A percentile compares a stretch with the other conserved stretches of the same genome.
phyloP scores from a whole-genome alignment of 1,140 invertebrate species.

The Aphidius ervi region DNA sequence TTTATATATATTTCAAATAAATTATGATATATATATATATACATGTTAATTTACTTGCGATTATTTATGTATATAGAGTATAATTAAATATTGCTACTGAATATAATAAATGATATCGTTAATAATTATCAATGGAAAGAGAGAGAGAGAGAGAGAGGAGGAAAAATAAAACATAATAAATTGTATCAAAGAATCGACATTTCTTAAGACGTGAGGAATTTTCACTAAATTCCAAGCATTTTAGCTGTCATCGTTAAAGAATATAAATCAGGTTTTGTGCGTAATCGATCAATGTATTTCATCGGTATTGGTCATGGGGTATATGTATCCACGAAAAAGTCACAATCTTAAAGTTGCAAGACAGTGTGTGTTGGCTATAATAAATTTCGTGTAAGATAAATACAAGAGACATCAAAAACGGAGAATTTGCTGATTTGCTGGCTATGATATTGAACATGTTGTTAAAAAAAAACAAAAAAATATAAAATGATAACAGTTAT shows the following conservation, averaged over 20 bases:
- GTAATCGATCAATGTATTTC: slow-evolving; percentile 35
- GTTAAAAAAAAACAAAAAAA: neutral
- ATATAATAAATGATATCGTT: too few relatives aligned
- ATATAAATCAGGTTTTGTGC: slow-evolving; percentile 34
- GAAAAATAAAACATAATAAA: slow-evolving; percentile 5
- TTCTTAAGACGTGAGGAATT: slow-evolving; percentile 17
- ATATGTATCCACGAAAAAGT: slow-evolving; percentile 29
- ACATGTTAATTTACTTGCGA: neutral
- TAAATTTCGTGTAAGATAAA: too few relatives aligned
- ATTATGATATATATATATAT: neutral
- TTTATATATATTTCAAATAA: too few relatives aligned
- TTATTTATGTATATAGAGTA: too few relatives aligned
- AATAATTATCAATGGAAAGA: too few relatives aligned
- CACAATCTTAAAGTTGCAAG: neutral
- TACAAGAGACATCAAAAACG: too few relatives aligned
- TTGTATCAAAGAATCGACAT: slow-evolving; percentile 12
- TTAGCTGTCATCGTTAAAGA: slow-evolving; percentile 21
- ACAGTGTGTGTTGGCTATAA: too few relatives aligned
- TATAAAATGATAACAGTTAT: neutral
- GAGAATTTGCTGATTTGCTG: too few relatives aligned
- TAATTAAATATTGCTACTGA: too few relatives aligned
- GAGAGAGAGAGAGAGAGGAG: too few relatives aligned
- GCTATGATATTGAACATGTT: too few relatives aligned
- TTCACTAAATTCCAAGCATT: slow-evolving; percentile 20
- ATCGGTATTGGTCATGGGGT: too few relatives aligned